Base-by-base conservation (phyloP, 2,888 invertebrate species). In the Eupeodes luniger region DNA sequence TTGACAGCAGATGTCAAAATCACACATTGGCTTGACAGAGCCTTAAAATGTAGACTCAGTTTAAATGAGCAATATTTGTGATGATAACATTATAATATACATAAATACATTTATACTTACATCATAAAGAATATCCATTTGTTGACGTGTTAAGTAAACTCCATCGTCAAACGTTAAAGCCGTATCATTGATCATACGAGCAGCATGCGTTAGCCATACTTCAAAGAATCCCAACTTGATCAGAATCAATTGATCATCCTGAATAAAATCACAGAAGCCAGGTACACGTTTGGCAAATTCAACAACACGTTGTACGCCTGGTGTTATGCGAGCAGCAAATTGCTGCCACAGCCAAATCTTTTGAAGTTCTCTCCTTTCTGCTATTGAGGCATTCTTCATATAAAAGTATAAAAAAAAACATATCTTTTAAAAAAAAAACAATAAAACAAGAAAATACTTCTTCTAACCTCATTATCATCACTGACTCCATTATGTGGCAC, bases 221-320 rank as follows among this genome's bases (percentile, higher is more conserved):
- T 99, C 99, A 93, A 98, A 98, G 95, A 99, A 99, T 87, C 99
- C 98, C 92, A 96, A 96, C 95, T 99, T 99, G 92, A 99, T 98
- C 90, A 99, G 95, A 91, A 99, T 98, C 91, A 99, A 95, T 94
- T 99, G 99, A 94, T 99, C 99, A 93, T 99, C 99, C 94, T 99
- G 99, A 77, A 96, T 96, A 91, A 99, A 95, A 90, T 96, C 96
- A 92, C 96, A 95, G 94, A 99, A 99, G 90, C 98, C 98, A 89
- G 99, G 99, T 91, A 99, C 96, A 91, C 97, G 95, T 94, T 99
- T 99, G 77, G 98, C 98, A 93, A 99, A 99, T 93, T 99, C 99
- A 47, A 99, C 99, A 90, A 99, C 97, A 93, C 97, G 96, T 92
- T 98, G 98, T 77, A 99, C 98, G 91, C 97, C 96, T 7, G 98